A percentile compares a stretch with the other conserved stretches of the same genome.
These are phyloP conservation scores for Hyalella azteca DNA, from an alignment of 2,888 invertebrate species.

Conservation along the genomic window DNA sequence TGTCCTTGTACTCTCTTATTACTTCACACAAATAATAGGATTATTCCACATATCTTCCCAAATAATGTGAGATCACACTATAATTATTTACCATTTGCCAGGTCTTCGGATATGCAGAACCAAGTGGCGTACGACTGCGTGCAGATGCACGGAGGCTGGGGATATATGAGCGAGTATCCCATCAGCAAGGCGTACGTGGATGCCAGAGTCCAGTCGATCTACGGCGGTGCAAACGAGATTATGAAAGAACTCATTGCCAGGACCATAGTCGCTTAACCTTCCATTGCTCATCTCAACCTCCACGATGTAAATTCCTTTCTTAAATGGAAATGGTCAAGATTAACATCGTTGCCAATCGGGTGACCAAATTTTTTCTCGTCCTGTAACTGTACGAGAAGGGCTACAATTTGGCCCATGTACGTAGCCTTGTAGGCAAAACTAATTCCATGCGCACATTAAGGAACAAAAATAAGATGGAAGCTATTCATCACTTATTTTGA, in stretches of 20 bases:
- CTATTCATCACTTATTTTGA: no score
- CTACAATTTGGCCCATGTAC: no score
- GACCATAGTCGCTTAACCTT: constrained; percentile 33
- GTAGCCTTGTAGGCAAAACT: no score
- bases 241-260: constrained; percentile 65
- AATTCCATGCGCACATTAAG: no score
- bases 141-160: constrained; percentile 66
- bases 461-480: no score
- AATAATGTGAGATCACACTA: neutral
- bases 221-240: constrained; percentile 66
- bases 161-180: constrained; percentile 66
- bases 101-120: constrained; percentile 64
- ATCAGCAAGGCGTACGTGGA: constrained; percentile 64
- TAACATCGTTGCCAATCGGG: no score
- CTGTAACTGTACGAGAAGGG: no score
- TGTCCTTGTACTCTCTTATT: neutral
- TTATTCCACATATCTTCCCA: neutral
- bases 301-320: no score
- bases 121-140: constrained; percentile 63
- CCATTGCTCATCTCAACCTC: no score
- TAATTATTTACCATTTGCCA: constrained; percentile 58
- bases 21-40: neutral
- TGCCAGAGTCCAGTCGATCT: constrained; percentile 63
- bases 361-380: no score
- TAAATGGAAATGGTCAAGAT: no score